Evolutionary conservation across 1,140 invertebrate genomes (phyloP).

Genomic region (Cyclargus thomasi): DNA sequence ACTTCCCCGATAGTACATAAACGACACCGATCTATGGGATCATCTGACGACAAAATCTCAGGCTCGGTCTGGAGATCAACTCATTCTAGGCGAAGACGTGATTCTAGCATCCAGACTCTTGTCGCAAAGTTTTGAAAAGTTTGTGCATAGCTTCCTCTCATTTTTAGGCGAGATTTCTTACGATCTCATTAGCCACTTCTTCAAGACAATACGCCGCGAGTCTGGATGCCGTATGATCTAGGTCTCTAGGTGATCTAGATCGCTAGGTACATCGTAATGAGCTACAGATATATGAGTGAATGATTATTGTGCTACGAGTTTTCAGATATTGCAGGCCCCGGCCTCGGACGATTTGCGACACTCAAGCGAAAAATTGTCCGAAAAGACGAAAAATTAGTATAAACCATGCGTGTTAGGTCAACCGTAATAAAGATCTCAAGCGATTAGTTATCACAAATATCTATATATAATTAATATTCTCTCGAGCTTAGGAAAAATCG

Average conservation of each 20-base stretch:
- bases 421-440: slow-evolving; percentile 55
- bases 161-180: neutral
- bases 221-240: neutral
- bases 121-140: neutral
- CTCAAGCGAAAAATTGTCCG: slow-evolving; percentile 32
- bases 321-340: slow-evolving; percentile 62
- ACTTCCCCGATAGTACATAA: too few relatives aligned
- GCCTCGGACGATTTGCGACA: slow-evolving; percentile 34
- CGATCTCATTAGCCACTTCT: neutral
- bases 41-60: neutral
- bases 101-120: neutral
- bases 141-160: neutral
- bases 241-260: neutral
- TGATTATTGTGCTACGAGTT: slow-evolving; percentile 16
- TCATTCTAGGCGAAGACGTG: neutral
- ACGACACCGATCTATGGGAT: slow-evolving; percentile 3
- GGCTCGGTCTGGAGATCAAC: neutral
- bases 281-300: slow-evolving; percentile 19
- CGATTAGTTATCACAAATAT: slow-evolving; percentile 64
- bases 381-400: slow-evolving; percentile 53
- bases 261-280: neutral
- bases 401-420: slow-evolving; percentile 69
- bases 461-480: slow-evolving; percentile 37
- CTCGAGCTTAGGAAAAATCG: slow-evolving; percentile 52
- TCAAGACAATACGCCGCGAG: neutral